These are phyloP conservation scores for Cyphomyrus plagiostoma DNA, from an alignment of 2,113 vertebrate genomes.

Conservation along the genomic window DNA sequence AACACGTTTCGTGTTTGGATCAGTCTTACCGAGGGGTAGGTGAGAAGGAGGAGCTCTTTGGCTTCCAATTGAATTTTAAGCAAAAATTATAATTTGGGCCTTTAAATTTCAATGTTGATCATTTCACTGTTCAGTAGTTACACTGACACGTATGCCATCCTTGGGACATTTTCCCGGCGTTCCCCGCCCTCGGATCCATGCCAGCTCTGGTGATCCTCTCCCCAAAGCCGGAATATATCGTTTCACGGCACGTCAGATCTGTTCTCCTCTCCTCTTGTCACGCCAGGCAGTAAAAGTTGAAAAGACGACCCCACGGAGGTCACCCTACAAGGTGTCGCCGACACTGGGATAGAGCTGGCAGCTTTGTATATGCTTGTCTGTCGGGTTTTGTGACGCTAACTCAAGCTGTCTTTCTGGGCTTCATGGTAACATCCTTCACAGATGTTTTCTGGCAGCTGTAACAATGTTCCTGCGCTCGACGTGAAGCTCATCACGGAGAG, in stretches of 20 bases:
- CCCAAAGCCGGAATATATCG: background rate
- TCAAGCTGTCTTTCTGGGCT: background rate
- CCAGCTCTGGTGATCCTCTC: background rate
- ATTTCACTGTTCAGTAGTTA: slow-evolving; percentile 1
- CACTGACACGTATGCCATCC: background rate
- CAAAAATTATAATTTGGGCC: slow-evolving; percentile 3
- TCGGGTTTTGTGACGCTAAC: background rate
- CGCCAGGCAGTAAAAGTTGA: background rate
- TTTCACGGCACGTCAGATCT: background rate
- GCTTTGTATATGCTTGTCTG: background rate
- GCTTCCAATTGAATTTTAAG: background rate
- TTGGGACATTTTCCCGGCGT: background rate
- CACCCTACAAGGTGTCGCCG: too few species aligned
- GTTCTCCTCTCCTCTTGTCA: background rate
- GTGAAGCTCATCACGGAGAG: background rate
- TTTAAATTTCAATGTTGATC: background rate
- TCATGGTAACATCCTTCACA: background rate
- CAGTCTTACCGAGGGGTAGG: background rate
- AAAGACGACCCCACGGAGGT: background rate
- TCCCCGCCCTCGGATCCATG: background rate
- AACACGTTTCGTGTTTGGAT: background rate
- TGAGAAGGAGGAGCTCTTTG: background rate
- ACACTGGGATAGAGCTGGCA: background rate
- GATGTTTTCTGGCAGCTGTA: background rate
- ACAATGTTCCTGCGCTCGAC: background rate